Evolutionary conservation across 2,888 invertebrate genomes (phyloP).

Genomic region (Macrophya annulata): DNA sequence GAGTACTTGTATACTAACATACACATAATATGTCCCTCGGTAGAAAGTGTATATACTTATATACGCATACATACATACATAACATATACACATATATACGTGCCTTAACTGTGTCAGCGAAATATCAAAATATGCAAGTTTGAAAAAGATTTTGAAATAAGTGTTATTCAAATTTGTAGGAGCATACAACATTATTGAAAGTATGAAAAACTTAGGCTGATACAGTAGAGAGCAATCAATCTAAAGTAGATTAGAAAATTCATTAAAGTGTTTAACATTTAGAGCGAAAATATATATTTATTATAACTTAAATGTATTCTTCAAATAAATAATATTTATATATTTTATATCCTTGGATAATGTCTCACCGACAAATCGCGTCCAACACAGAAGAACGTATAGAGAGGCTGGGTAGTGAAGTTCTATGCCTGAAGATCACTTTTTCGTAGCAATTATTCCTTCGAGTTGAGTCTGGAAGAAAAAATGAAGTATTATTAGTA

Average conservation of each 20-base stretch:
- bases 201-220: conserved; percentile 30
- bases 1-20: not conserved
- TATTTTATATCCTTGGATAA: conserved; percentile 72
- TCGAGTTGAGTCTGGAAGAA: conserved; percentile 92
- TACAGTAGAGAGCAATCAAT: conserved; percentile 54
- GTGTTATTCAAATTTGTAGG: conserved; percentile 54
- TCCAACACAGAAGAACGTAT: not conserved
- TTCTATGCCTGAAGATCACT: conserved; percentile 81
- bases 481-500: conserved; percentile 57
- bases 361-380: conserved; percentile 63
- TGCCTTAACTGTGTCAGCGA: conserved; percentile 37
- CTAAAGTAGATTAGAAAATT: conserved; percentile 50
- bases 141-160: conserved; percentile 56
- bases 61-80: conserved; percentile 5
- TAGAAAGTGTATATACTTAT: conserved; percentile 26
- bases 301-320: conserved; percentile 70
- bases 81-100: not conserved
- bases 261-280: conserved; percentile 64
- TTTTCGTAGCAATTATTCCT: conserved; percentile 96
- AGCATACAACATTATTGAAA: conserved; percentile 10
- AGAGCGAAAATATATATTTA: conserved; percentile 69
- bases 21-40: not conserved
- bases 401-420: not conserved
- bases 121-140: conserved; percentile 55
- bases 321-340: conserved; percentile 74